Base-by-base conservation (phyloP, 2,797 vertebrate genomes). In the Gymnothorax javanicus region DNA sequence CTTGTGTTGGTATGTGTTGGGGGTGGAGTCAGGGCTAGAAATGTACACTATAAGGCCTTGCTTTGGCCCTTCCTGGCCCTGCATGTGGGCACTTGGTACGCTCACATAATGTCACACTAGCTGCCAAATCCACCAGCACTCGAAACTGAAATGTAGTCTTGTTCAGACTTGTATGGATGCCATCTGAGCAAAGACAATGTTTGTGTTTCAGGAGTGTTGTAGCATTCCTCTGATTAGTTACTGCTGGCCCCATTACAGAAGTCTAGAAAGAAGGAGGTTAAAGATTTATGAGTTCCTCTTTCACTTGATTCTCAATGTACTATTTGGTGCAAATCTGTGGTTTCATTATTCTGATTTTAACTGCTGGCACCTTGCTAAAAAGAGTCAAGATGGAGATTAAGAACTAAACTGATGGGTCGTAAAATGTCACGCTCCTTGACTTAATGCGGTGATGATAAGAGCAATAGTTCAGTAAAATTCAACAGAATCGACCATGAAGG, bases 141-240 rank as follows among this genome's bases (percentile, higher is more conserved):
- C 52, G 50, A 2, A 43, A 60, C 33, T 43, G 62, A 79, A 83
- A 33, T 56, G 85, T 71, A 12, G 8, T 79, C 69, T 60, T 69
- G 86, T 67, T 86, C 75, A 86, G 85, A 79, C 69, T 86, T 86
- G 50, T 23, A 43, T 43, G 77, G 85, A 64, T 13, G 43, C 27
- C 50, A 75, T 60, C 58, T 67, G 77, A 83, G 71, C 75, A 64
- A 23, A 67, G n/a, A 43, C 58, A 79, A 64, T 25, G 56, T 60
- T 60, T 56, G 56, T 7, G 81, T 69, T 62, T 82, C 11, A 7
- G 77, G 50, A 25, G 33, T 1, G 2, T 43, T 82, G 60, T 67
- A 54, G 85, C 52, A 58, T 83, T 87, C 81, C 82, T 83, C 64
- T 27, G 33, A 83, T 83, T 83, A 82, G 77, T 82, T 86, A 82